Evolutionary conservation across 2,797 vertebrate species (phyloP).

Genomic region (Alexandromys oeconomus): DNA sequence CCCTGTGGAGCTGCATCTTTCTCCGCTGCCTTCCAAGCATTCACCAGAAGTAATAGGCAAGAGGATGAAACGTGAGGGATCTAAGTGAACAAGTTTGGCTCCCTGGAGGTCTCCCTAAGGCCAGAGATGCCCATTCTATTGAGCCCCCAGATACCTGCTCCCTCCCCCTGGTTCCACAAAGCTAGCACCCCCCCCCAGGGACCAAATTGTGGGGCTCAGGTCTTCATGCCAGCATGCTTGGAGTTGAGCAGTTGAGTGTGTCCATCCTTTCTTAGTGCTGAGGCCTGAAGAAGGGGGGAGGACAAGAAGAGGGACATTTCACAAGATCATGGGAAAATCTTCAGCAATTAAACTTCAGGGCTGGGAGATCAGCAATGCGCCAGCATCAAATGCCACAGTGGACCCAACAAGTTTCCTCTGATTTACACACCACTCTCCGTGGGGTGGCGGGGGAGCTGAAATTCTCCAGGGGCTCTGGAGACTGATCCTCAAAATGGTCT

Average conservation of each 20-base stretch:
- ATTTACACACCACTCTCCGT: slow-evolving; percentile 61
- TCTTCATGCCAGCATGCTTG: background rate
- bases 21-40: background rate
- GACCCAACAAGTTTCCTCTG: slow-evolving; percentile 65
- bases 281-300: background rate
- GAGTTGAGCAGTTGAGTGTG: background rate
- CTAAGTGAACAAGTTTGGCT: background rate
- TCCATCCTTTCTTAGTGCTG: background rate
- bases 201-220: background rate
- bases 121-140: background rate
- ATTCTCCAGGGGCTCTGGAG: slow-evolving; percentile 68
- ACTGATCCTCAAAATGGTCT: background rate
- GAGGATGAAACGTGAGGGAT: background rate
- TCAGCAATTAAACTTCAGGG: background rate
- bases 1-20: background rate
- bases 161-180: background rate
- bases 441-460: slow-evolving; percentile 74
- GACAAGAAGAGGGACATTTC: background rate
- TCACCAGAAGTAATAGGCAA: background rate
- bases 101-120: background rate
- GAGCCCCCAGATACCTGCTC: background rate
- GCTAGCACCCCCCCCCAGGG: background rate
- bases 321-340: background rate
- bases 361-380: fast-evolving
- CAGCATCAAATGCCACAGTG: background rate